These are phyloP conservation scores for Drosophila histrio DNA, from an alignment of 2,888 invertebrate species.

Conservation along the genomic window DNA sequence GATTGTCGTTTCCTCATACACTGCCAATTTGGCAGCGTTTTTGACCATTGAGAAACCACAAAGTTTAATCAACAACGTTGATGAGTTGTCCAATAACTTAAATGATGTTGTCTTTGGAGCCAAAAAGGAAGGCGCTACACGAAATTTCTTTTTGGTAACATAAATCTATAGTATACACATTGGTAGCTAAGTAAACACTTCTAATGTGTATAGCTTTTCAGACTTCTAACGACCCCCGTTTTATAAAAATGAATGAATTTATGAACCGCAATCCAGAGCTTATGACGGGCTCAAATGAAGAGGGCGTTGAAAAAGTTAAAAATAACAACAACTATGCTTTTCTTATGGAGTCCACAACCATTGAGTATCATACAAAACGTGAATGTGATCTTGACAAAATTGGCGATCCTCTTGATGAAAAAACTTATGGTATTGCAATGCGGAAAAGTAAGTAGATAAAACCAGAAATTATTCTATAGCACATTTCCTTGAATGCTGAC, in stretches of 20 bases:
- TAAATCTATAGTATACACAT: rapidly evolving
- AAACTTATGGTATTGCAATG: constrained; percentile 91
- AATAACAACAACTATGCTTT: constrained; percentile 87
- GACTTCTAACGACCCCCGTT: constrained; percentile 90
- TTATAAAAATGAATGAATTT: constrained; percentile 91
- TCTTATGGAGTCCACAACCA: constrained; percentile 91
- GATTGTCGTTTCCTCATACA: constrained; percentile 91
- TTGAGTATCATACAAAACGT: constrained; percentile 89
- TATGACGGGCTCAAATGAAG: constrained; percentile 85
- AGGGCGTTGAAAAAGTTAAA: constrained; percentile 85
- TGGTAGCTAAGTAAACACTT: background rate
- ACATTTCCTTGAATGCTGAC: background rate
- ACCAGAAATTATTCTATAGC: background rate
- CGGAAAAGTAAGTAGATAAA: constrained; percentile 85
- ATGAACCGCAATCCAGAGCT: constrained; percentile 89
- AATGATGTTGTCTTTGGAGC: constrained; percentile 94
- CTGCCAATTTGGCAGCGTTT: constrained; percentile 95
- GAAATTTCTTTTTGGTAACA: constrained; percentile 92
- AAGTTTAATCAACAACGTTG: constrained; percentile 90
- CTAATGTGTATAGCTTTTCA: constrained; percentile 34
- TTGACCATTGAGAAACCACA: constrained; percentile 91
- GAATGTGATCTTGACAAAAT: constrained; percentile 87
- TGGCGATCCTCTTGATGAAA: constrained; percentile 88
- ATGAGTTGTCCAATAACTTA: constrained; percentile 91
- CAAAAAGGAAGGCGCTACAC: constrained; percentile 92